A percentile compares a stretch with the other conserved stretches of the same genome.
phyloP scores from a whole-genome alignment of 2,797 vertebrate species.

The Macropus fuliginosus region DNA sequence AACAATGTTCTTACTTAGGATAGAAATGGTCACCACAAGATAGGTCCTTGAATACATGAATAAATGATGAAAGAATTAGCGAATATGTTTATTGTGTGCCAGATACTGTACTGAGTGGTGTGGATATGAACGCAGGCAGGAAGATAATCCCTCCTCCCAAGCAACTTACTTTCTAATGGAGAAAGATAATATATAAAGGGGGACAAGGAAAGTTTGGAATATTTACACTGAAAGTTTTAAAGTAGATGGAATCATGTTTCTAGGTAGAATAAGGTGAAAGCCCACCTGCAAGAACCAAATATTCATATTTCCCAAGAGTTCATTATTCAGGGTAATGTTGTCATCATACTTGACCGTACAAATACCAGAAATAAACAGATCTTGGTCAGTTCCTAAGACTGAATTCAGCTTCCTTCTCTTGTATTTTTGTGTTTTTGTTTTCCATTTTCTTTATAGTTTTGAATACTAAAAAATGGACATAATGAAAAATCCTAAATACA shows the following conservation, averaged over 20 bases:
- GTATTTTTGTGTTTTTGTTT: slow-evolving; percentile 41
- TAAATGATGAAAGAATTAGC: not conserved
- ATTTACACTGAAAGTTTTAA: not conserved
- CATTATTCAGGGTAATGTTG: not conserved
- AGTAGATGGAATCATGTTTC: not conserved
- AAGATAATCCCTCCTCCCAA: not conserved
- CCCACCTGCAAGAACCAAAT: not conserved
- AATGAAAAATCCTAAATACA: not conserved
- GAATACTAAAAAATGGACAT: not conserved
- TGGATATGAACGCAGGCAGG: not conserved
- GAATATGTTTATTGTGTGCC: not conserved
- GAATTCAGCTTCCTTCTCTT: slow-evolving; percentile 24
- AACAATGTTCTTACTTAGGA: not conserved
- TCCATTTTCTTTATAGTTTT: slow-evolving; percentile 42
- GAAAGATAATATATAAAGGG: not conserved
- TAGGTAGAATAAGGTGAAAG: not conserved
- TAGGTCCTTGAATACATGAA: not conserved
- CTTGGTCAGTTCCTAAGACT: slow-evolving; percentile 12
- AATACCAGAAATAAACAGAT: not conserved
- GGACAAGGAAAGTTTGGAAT: not conserved
- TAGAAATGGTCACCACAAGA: not conserved
- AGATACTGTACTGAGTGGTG: not conserved
- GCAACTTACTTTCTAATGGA: not conserved
- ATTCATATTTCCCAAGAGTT: not conserved
- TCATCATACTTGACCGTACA: not conserved